Conservation (phyloP, 2,797 vertebrate species). For the Monodelphis domestica region DNA sequence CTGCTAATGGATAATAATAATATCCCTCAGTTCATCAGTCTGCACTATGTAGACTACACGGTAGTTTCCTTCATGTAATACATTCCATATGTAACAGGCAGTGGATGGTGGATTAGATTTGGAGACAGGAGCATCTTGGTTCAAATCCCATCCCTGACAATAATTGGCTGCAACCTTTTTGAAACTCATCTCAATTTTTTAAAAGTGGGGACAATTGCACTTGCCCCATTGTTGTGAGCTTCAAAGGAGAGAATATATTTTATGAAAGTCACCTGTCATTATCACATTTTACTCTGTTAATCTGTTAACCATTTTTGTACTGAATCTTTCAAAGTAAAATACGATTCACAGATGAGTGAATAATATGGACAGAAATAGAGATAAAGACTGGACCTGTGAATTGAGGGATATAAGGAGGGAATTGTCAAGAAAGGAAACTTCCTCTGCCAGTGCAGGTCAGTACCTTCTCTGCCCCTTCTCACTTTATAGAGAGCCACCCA, state of each 20-base stretch:
- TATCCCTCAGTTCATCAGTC: slow-evolving; percentile 60
- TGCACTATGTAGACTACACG: slow-evolving; percentile 37
- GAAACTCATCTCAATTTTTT: not conserved
- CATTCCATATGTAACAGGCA: slow-evolving; percentile 58
- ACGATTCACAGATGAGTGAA: slow-evolving; percentile 26
- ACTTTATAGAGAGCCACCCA: not conserved
- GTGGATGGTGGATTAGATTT: not conserved
- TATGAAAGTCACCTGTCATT: not conserved
- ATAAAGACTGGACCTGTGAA: not conserved
- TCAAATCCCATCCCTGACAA: not conserved
- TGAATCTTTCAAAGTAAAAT: slow-evolving; percentile 25
- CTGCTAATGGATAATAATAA: slow-evolving; percentile 52
- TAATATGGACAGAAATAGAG: not conserved
- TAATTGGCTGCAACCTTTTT: not conserved
- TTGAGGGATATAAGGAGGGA: not conserved
- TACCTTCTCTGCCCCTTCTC: not conserved
- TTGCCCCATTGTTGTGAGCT: not conserved
- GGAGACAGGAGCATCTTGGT: not conserved
- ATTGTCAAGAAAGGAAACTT: not conserved
- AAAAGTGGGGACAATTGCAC: not conserved
- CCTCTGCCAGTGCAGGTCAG: not conserved
- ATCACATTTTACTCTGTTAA: slow-evolving; percentile 7
- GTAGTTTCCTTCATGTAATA: slow-evolving; percentile 58
- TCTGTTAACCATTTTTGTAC: not conserved
- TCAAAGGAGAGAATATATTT: not conserved